Evolutionary conservation across 92 coral and sea anemone genomes (phyloP).

Genomic region (Parazoanthus darwini): DNA sequence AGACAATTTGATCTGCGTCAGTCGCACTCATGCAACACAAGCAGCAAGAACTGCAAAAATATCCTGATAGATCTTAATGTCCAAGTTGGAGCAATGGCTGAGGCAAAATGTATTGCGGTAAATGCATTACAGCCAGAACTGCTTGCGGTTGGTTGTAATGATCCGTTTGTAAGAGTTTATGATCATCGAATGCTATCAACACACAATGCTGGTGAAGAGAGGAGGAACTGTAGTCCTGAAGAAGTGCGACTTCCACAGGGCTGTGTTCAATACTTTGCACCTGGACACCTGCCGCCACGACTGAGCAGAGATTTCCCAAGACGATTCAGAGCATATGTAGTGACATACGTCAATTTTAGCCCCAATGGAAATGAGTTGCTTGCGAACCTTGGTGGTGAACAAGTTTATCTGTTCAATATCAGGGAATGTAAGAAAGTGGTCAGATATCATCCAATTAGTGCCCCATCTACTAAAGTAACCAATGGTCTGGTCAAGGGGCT

Average conservation of each 20-base stretch:
- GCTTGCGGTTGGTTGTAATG: constrained; percentile 94
- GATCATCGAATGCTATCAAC: constrained; percentile 91
- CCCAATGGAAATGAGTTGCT: constrained; percentile 89
- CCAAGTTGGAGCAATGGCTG: constrained; percentile 90
- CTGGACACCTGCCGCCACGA: constrained; percentile 92
- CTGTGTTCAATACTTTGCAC: constrained; percentile 94
- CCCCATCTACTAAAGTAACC: constrained; percentile 50
- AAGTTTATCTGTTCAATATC: constrained; percentile 88
- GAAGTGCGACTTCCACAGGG: constrained; percentile 78
- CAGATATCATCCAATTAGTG: constrained; percentile 62
- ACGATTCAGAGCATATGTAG: constrained; percentile 78
- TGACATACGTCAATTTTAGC: constrained; percentile 87
- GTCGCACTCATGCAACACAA: constrained; percentile 88
- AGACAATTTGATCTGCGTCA: constrained; percentile 98
- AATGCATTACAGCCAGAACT: constrained; percentile 92
- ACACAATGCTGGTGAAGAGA: constrained; percentile 59
- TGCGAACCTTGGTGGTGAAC: constrained; percentile 95
- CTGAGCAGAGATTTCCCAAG: constrained; percentile 68
- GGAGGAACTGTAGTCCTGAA: constrained; percentile 50
- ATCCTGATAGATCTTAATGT: constrained; percentile 83
- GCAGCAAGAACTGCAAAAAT: constrained; percentile 88
- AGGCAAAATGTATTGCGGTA: constrained; percentile 90
- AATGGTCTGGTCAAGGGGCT: constrained; percentile 68
- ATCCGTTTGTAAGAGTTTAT: constrained; percentile 91
- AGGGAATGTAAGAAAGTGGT: constrained; percentile 58